Evolutionary conservation across 2,113 vertebrate species (phyloP), one percentile per base, ranked within the genome.

Genomic region (Onychostruthus taczanowskii): DNA sequence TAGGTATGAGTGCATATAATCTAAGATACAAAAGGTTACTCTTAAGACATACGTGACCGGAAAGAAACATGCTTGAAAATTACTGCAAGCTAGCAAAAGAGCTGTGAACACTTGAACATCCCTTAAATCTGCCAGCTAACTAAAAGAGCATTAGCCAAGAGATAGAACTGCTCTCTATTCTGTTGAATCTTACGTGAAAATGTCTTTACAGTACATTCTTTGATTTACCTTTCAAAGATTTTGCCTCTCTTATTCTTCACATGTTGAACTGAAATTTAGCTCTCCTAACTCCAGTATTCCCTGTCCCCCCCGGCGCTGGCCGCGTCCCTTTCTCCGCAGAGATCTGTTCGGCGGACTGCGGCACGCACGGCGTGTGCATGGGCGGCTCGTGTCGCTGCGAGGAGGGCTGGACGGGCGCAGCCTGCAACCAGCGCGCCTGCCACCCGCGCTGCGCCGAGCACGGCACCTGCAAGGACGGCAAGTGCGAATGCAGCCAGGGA

Each of bases 401-500:
- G 96, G 99, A 99, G 66, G 99, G 99, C 97, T 99, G 99, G 99
- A 98, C 98, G 0, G 99, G 99, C 16, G 53, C 99, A 1, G 98
- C 98, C 21, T 99, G 99, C 59, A 98, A 91, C 93, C 99, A 99
- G 97, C 98, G 99, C 93, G 98, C 99, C 93, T 99, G 99, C 97
- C 99, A 99, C 93, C 99, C 99, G 8, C 99, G 98, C 97, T 99
- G 99, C 93, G 97, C 98, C 0, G 99, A 99, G 94, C 99, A 99
- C 7, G 99, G 99, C 44, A 98, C 99, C 92, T 99, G 99, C 87
- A 98, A 98, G 72, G 99, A 99, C 13, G 99, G 99, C 94, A 99
- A 99, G 97, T 99, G 99, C 47, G 99, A 99, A 95, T 99, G 99
- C 92, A 99, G 98, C 98, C 99, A 99, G 95, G 99, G 99, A 83